Evolutionary conservation across 2,113 vertebrate species (phyloP).

Genomic region (Cryptomyrus ogoouensis): DNA sequence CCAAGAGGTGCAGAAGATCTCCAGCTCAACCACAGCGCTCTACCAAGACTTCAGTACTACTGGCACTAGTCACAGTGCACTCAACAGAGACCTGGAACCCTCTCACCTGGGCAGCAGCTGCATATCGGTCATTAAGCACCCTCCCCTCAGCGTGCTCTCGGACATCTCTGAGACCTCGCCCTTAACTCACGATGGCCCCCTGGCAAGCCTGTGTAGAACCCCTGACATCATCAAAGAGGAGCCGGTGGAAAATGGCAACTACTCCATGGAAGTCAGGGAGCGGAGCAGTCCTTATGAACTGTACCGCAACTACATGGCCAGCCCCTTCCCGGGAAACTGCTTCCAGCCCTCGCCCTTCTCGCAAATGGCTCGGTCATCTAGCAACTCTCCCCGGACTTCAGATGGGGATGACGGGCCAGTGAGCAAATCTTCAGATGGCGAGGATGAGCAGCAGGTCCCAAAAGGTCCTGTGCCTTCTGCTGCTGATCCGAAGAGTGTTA

Average conservation of each 20-base stretch:
- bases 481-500: conserved; percentile 69
- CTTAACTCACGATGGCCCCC: conserved; percentile 46
- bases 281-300: conserved; percentile 68
- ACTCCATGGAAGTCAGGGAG: conserved; percentile 60
- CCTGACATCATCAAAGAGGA: conserved; percentile 78
- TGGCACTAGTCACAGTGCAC: conserved; percentile 50
- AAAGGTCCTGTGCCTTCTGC: conserved; percentile 72
- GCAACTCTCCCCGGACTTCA: conserved; percentile 82
- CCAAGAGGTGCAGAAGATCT: conserved; percentile 83
- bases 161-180: conserved; percentile 66
- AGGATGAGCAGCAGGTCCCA: conserved; percentile 94
- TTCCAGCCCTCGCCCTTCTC: conserved; percentile 75
- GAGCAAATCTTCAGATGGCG: conserved; percentile 85
- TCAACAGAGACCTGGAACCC: conserved; percentile 66
- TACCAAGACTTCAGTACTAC: conserved; percentile 71
- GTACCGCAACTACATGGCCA: conserved; percentile 68
- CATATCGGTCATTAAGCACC: conserved; percentile 94
- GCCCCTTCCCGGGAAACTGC: conserved; percentile 58
- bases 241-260: conserved; percentile 63
- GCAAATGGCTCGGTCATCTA: conserved; percentile 75
- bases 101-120: conserved; percentile 62
- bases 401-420: conserved; percentile 74
- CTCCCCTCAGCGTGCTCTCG: conserved; percentile 70
- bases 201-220: conserved; percentile 57
- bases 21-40: conserved; percentile 60